phyloP scores from a whole-genome alignment of 2,888 invertebrate genomes.

The Marasmarcha lunaedactyla region DNA sequence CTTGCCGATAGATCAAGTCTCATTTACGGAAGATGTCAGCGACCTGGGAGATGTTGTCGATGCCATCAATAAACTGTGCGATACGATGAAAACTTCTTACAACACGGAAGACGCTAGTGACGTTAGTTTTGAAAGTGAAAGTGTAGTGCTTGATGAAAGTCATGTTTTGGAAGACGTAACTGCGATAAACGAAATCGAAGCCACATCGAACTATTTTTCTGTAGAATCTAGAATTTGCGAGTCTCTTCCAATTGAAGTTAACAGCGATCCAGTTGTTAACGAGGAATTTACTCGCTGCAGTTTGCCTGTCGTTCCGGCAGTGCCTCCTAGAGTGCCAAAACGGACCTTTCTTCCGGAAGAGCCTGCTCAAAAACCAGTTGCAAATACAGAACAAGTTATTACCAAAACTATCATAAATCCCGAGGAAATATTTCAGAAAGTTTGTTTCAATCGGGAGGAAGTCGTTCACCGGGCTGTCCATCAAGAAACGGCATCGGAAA shows the following conservation, averaged over 20 bases:
- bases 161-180: not conserved
- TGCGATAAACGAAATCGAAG: not conserved
- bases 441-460: slow-evolving; percentile 9
- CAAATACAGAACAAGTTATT: no score
- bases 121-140: slow-evolving; percentile 6
- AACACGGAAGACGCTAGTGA: slow-evolving; percentile 24
- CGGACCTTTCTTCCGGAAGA: not conserved
- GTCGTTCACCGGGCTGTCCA: slow-evolving; percentile 2
- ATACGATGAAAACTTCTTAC: slow-evolving; percentile 53
- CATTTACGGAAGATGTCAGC: slow-evolving; percentile 46
- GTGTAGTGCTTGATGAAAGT: not conserved
- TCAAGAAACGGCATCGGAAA: not conserved
- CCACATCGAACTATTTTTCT: no score
- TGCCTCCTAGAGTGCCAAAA: not conserved
- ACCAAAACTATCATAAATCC: slow-evolving; percentile 25
- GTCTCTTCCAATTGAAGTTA: not conserved
- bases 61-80: slow-evolving; percentile 59
- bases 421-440: slow-evolving; percentile 20
- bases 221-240: not conserved
- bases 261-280: not conserved
- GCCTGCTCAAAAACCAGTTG: slow-evolving; percentile 6
- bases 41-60: slow-evolving; percentile 59
- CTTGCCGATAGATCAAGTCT: slow-evolving; percentile 36
- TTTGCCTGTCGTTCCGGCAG: not conserved
- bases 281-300: not conserved